These are phyloP conservation scores for Leptopilina drosophilae DNA, from an alignment of 2,888 invertebrate species.

Conservation along the genomic window DNA sequence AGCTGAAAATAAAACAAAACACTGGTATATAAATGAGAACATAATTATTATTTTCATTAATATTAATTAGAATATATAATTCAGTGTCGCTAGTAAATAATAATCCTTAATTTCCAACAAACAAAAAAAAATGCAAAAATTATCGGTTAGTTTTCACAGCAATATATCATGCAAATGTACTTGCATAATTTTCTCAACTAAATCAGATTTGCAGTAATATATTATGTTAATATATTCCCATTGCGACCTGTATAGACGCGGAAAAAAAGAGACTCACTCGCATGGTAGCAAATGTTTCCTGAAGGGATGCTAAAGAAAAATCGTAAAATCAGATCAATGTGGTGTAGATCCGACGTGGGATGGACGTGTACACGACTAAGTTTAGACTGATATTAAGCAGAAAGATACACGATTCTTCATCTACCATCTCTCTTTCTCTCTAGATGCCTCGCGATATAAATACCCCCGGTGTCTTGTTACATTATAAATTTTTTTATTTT, in stretches of 20 bases:
- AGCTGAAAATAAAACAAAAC: too few species aligned
- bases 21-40: too few species aligned
- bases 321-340: conserved; percentile 14
- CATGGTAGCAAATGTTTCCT: conserved; percentile 25
- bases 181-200: conserved; percentile 21
- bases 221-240: conserved; percentile 22
- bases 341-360: conserved; percentile 21
- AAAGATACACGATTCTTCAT: conserved; percentile 22
- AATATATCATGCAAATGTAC: conserved; percentile 25
- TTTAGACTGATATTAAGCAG: conserved; percentile 16
- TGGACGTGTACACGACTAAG: conserved; percentile 25
- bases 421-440: not conserved
- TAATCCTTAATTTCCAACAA: too few species aligned
- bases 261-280: not conserved
- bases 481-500: too few species aligned
- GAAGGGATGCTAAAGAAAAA: not conserved
- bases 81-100: too few species aligned
- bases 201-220: conserved; percentile 34
- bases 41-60: too few species aligned
- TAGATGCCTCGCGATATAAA: conserved; percentile 9
- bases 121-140: not conserved
- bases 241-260: not conserved
- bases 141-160: not conserved
- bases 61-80: too few species aligned
- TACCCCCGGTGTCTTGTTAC: conserved; percentile 3